A percentile compares a stretch with the other conserved stretches of the same genome.
Conservation (phyloP, 2,888 invertebrate genomes). For the Euclidia mi region DNA sequence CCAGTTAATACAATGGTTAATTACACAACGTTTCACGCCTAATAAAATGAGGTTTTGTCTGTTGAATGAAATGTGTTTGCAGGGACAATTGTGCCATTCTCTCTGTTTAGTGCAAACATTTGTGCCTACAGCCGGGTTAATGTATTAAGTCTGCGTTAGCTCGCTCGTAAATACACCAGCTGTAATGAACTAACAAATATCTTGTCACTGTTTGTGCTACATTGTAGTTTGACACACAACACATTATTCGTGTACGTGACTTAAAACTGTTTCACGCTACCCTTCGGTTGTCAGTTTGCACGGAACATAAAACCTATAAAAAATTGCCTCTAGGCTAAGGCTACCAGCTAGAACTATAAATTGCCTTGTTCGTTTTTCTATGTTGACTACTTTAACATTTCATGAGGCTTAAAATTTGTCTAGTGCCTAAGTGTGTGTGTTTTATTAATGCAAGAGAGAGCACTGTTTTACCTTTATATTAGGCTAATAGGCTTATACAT, state of each 20-base stretch:
- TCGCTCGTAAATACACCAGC: conserved; percentile 1
- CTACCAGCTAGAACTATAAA: too few species aligned
- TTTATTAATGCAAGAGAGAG: too few species aligned
- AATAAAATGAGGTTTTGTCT: conserved; percentile 15
- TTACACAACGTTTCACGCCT: conserved; percentile 14
- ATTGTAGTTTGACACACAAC: conserved; percentile 17
- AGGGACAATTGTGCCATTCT: too few species aligned
- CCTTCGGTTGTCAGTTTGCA: conserved; percentile 5
- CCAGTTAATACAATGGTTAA: conserved; percentile 20
- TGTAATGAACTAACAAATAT: conserved; percentile 19
- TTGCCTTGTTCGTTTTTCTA: too few species aligned
- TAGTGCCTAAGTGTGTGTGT: too few species aligned
- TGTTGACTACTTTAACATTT: too few species aligned
- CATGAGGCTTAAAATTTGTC: too few species aligned
- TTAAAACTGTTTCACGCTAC: conserved; percentile 12
- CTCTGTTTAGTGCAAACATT: too few species aligned
- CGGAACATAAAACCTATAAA: conserved; percentile 1
- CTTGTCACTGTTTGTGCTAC: conserved; percentile 10
- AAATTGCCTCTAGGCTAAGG: background rate
- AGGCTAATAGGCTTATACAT: too few species aligned
- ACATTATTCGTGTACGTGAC: conserved; percentile 21
- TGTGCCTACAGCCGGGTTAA: background rate
- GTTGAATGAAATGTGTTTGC: conserved; percentile 10
- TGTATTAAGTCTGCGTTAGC: conserved; percentile 3
- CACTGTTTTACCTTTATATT: too few species aligned